Conservation (phyloP, 2,888 invertebrate genomes). For the Reticulitermes lucifugus region DNA sequence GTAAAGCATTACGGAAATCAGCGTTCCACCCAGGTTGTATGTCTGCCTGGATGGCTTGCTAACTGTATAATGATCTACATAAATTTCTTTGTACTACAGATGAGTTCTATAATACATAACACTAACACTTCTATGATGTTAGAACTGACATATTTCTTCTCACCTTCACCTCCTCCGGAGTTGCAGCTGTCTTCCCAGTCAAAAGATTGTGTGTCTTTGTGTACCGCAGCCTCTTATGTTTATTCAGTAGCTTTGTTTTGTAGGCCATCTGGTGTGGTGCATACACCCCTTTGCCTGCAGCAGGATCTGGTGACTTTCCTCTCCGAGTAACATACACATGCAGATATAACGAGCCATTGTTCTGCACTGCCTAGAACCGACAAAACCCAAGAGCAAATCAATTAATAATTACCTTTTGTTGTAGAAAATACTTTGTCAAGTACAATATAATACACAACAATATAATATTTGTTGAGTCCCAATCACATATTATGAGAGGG, state of each 20-base stretch:
- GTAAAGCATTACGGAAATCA: too few species aligned
- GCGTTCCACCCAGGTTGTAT: too few species aligned
- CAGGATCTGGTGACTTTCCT: conserved; percentile 87
- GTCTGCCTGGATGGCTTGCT: too few species aligned
- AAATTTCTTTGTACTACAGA: too few species aligned
- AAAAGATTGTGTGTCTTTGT: conserved; percentile 92
- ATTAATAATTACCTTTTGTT: background rate
- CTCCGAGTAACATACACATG: conserved; percentile 88
- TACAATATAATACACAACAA: background rate
- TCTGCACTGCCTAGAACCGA: conserved; percentile 69
- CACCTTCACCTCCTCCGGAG: conserved; percentile 75
- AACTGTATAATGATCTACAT: too few species aligned
- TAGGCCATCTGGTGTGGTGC: conserved; percentile 78
- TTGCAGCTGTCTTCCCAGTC: conserved; percentile 88
- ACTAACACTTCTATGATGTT: background rate
- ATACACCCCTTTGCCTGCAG: conserved; percentile 72
- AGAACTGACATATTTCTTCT: conserved; percentile 18
- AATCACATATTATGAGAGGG: too few species aligned
- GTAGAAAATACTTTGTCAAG: background rate
- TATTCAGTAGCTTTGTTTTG: conserved; percentile 85
- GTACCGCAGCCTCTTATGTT: conserved; percentile 89
- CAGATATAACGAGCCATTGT: conserved; percentile 94
- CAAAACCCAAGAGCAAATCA: background rate
- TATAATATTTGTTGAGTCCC: too few species aligned
- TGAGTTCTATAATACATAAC: too few species aligned